Base-by-base conservation (phyloP, 2,797 vertebrate genomes). In the Todus mexicanus region DNA sequence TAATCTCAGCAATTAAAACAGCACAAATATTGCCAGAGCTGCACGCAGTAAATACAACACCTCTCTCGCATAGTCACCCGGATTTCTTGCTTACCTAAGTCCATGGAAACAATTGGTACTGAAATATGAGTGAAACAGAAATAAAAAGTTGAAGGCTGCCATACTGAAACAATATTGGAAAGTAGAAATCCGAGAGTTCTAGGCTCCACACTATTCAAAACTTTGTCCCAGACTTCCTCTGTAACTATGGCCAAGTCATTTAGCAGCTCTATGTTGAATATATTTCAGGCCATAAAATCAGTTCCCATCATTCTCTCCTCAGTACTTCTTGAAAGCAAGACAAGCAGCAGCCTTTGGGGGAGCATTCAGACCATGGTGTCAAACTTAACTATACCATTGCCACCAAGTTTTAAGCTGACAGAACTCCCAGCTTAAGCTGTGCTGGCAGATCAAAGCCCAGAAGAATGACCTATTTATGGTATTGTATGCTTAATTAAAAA, bases 41-140 rank as follows among this genome's bases (percentile, higher is more conserved):
- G 51, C 26, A 33, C 1, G 3, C 70, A 81, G 53, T 56, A 66
- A 79, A 76, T 47, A 18, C n/a, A 84, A 37, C 33, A 47, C 0
- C 0, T 43, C 63, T 57, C 83, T 88, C 43, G 40, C 42, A 25
- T 10, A 74, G 68, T 50, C 53, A 79, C 68, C 12, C 0, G 0
- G 21, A 61, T 38, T 80, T 68, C 75, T 75, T 56, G 20, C 19
- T 12, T 51, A 69, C 20, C 4, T 37, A 77, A 54, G 33, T 15
- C 61, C 75, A 75, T 3, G 6, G 5, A 77, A 87, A 65, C 31
- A 47, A 60, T 45, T 18, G 77, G 69, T 29, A 72, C 45, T 54
- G 21, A 93, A 84, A 69, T 29, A 37, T 1, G 12, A 85, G 23
- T 29, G n/a, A 29, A 79, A 85, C 14, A 65, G 57, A 88, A 78